Evolutionary conservation across 30 jellyfish, hydroid and myxozoan genomes (phyloP).

Genomic region (Mastigias papua): DNA sequence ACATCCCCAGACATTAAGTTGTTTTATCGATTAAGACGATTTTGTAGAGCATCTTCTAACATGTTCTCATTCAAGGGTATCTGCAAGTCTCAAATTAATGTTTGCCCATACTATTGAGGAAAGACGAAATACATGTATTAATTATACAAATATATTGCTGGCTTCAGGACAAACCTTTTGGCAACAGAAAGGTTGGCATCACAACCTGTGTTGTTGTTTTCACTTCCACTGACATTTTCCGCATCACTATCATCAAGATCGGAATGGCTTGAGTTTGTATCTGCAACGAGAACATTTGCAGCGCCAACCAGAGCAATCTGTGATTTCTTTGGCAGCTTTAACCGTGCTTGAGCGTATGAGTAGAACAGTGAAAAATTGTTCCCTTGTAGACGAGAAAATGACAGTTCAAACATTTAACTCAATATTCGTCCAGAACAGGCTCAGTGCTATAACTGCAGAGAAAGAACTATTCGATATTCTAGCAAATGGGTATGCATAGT

Average conservation of each 20-base stretch:
- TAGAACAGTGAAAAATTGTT: slow-evolving; percentile 95
- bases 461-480: too few relatives aligned
- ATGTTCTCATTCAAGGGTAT: too few relatives aligned
- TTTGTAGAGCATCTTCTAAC: too few relatives aligned
- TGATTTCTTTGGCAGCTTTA: slow-evolving; percentile 91
- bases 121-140: too few relatives aligned
- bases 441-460: too few relatives aligned
- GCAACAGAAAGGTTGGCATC: slow-evolving; percentile 38
- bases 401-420: not conserved
- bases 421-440: too few relatives aligned
- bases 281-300: slow-evolving; percentile 98
- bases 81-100: too few relatives aligned
- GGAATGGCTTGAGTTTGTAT: slow-evolving; percentile 70
- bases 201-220: slow-evolving; percentile 3
- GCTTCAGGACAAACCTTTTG: not conserved
- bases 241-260: slow-evolving; percentile 72
- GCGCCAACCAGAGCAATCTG: slow-evolving; percentile 97
- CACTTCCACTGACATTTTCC: slow-evolving; percentile 52
- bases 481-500: too few relatives aligned
- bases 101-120: too few relatives aligned
- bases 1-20: too few relatives aligned
- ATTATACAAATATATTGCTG: too few relatives aligned
- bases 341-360: slow-evolving; percentile 98
- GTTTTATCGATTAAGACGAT: too few relatives aligned
- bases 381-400: slow-evolving; percentile 67